Percentiles rank a stretch among this genome's conserved stretches.
Evolutionary conservation across 2,888 invertebrate species (phyloP).

Genomic region (Brachyopa scutellaris): DNA sequence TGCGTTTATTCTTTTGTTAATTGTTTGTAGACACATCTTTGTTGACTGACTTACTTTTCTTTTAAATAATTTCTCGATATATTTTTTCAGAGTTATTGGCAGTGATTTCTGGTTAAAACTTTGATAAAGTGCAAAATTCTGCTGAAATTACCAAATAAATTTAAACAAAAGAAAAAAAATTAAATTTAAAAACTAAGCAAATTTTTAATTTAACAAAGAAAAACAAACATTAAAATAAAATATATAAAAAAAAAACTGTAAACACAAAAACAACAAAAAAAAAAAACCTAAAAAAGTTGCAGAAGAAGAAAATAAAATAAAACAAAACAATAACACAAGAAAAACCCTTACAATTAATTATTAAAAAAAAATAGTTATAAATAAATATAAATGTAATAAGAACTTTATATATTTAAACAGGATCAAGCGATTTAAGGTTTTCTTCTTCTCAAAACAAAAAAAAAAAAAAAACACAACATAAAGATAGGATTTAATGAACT

Average conservation of each 20-base stretch:
- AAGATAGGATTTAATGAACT: conserved; percentile 55
- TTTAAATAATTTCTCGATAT: conserved; percentile 36
- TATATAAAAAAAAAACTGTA: conserved; percentile 54
- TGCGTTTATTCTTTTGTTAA: not conserved
- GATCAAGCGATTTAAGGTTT: conserved; percentile 44
- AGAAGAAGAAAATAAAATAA: conserved; percentile 30
- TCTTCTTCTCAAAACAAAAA: conserved; percentile 42
- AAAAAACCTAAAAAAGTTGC: conserved; percentile 40
- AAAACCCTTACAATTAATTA: conserved; percentile 54
- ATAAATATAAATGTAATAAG: conserved; percentile 56
- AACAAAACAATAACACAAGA: conserved; percentile 37
- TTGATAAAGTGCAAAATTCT: conserved; percentile 79
- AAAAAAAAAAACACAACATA: conserved; percentile 49
- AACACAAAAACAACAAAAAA: conserved; percentile 53
- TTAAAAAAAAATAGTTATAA: conserved; percentile 46
- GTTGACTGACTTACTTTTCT: not conserved
- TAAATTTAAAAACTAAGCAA: conserved; percentile 66
- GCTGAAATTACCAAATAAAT: conserved; percentile 76
- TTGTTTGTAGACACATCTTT: conserved; percentile 8
- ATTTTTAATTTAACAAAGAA: conserved; percentile 72
- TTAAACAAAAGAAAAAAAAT: conserved; percentile 57
- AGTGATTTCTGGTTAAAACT: conserved; percentile 79
- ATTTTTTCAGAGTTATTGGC: conserved; percentile 79
- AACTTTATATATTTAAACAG: conserved; percentile 49
- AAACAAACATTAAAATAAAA: conserved; percentile 43